Percentiles rank a stretch among this genome's conserved stretches.
Conservation (phyloP, 2,888 invertebrate species). For the Phrixothrix hirtus region DNA sequence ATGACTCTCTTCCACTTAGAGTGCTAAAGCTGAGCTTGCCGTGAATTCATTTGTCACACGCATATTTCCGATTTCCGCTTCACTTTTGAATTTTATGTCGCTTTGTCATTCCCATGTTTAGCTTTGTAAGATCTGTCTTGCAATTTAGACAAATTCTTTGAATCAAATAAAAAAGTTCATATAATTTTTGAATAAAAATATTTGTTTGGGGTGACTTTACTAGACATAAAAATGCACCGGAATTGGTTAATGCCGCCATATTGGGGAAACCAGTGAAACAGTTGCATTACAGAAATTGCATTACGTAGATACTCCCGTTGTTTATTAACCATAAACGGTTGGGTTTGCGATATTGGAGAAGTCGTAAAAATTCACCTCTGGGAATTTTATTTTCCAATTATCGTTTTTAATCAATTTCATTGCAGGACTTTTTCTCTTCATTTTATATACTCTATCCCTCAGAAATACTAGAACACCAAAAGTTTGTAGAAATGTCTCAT, state of each 20-base stretch:
- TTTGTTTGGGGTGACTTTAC: not conserved
- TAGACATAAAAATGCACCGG: too few relatives aligned
- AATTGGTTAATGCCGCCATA: too few relatives aligned
- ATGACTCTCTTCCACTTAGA: conserved; percentile 16
- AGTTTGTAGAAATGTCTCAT: too few relatives aligned
- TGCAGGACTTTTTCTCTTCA: too few relatives aligned
- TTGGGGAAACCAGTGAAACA: too few relatives aligned
- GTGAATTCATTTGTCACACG: conserved; percentile 30
- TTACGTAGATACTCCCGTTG: not conserved
- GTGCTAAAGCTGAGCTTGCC: conserved; percentile 25
- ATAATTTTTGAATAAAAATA: conserved; percentile 1
- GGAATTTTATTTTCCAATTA: not conserved
- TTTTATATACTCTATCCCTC: too few relatives aligned
- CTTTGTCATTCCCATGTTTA: conserved; percentile 27
- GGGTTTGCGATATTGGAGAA: not conserved
- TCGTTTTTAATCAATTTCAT: not conserved
- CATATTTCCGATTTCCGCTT: conserved; percentile 33
- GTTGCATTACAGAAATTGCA: too few relatives aligned
- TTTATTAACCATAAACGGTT: too few relatives aligned
- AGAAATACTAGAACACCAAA: too few relatives aligned
- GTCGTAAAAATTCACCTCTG: not conserved
- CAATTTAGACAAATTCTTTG: conserved; percentile 16
- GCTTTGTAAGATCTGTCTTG: conserved; percentile 18
- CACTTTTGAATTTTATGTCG: conserved; percentile 29
- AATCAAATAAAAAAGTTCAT: conserved; percentile 18